Evolutionary conservation across 2,888 invertebrate species (phyloP).

Genomic region (Synergus itoensis): DNA sequence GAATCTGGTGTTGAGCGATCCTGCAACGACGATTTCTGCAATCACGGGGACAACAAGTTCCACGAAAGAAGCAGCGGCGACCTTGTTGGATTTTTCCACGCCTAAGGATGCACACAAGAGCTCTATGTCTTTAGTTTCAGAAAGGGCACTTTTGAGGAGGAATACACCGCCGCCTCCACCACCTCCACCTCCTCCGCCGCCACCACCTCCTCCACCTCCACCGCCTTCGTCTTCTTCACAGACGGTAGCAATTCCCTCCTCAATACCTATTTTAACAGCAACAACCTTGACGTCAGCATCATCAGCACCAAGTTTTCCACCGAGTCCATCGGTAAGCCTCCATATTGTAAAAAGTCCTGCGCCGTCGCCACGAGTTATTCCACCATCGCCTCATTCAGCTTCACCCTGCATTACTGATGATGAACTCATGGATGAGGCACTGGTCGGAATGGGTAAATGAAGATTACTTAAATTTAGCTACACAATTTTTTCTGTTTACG

Average conservation of each 20-base stretch:
- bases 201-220: slow-evolving; percentile 68
- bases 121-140: slow-evolving; percentile 78
- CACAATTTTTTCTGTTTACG: slow-evolving; percentile 56
- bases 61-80: slow-evolving; percentile 82
- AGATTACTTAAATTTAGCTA: slow-evolving; percentile 69
- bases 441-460: slow-evolving; percentile 89
- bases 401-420: slow-evolving; percentile 93
- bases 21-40: slow-evolving; percentile 36
- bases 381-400: slow-evolving; percentile 84
- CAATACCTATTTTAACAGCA: slow-evolving; percentile 16
- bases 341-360: slow-evolving; percentile 89
- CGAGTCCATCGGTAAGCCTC: slow-evolving; percentile 85
- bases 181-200: slow-evolving; percentile 73
- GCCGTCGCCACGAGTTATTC: slow-evolving; percentile 83
- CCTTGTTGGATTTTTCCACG: slow-evolving; percentile 84
- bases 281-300: slow-evolving; percentile 44
- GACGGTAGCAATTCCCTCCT: not conserved
- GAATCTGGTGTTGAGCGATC: slow-evolving; percentile 1
- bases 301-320: slow-evolving; percentile 74
- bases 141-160: slow-evolving; percentile 78
- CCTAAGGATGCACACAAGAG: slow-evolving; percentile 79
- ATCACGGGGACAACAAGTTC: slow-evolving; percentile 67
- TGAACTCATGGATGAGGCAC: slow-evolving; percentile 93
- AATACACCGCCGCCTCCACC: slow-evolving; percentile 77
- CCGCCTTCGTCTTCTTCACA: slow-evolving; percentile 53